Evolutionary conservation across 1,140 invertebrate genomes (phyloP), one percentile per base, ranked within the genome.

Genomic region (Lordiphosa stackelbergi): DNA sequence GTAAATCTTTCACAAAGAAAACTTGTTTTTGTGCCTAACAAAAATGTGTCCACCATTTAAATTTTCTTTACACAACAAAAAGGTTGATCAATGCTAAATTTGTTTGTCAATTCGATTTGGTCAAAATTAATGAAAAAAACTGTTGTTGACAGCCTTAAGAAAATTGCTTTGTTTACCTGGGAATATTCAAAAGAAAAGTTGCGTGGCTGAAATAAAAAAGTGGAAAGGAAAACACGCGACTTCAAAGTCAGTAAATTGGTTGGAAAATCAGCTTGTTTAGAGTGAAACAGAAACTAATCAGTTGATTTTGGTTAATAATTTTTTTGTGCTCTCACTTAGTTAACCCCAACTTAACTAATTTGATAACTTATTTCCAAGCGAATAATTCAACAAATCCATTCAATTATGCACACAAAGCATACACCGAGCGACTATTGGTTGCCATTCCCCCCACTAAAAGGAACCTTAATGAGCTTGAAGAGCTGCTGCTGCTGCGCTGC

Each of bases 341-440:
- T 31, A 31, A 31, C 28, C 28, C 28, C 7, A 31, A 31, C 28
- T 31, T 7, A 31, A 31, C 28, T 31, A 31, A 31, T 31, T 31
- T 31, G 28, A 31, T 31, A 7, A 31, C 7, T 31, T 8, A 31
- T 7, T 31, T 31, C 28, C 6, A 31, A 31, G 7, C 24, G 28
- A 46, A 45, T 35, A 58, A 57, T 61, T 61, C 43, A 41, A 56
- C 45, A 73, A 64, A 73, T 59, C 51, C 43, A 49, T 66, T 69
- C 41, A 66, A 79, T 69, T 79, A 66, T 73, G 60, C 24, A 72
- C 24, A 38, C 45, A 31, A 59, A 68, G 55, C 57, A 66, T 62
- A 52, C 59, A 58, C 57, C 34, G 34, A 52, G 46, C 49, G 38
- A 35, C 52, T 36, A 56, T 4, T 19, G 19, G 19, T 19, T 35